phyloP scores from a whole-genome alignment of 2,113 vertebrate genomes.

The Alethe diademata region DNA sequence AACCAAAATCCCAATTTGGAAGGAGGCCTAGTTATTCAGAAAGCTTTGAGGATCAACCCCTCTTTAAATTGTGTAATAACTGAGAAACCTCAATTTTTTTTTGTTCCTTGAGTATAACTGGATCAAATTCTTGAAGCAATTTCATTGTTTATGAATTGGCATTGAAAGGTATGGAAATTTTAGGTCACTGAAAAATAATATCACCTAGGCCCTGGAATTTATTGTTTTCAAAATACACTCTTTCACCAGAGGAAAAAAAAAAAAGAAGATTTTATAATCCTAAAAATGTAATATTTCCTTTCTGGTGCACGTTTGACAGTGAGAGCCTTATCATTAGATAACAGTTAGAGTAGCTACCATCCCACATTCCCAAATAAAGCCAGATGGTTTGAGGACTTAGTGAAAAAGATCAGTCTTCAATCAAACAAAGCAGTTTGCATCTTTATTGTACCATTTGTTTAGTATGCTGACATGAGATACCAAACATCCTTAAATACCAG shows the following conservation, averaged over 20 bases:
- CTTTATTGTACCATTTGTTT: slow-evolving; percentile 74
- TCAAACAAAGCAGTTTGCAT: slow-evolving; percentile 62
- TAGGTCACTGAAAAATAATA: not conserved
- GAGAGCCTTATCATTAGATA: slow-evolving; percentile 71
- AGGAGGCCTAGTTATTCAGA: not conserved
- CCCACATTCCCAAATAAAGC: slow-evolving; percentile 66
- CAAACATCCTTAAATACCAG: slow-evolving; percentile 55
- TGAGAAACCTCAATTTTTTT: not conserved
- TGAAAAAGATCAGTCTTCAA: slow-evolving; percentile 64
- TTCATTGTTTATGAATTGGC: not conserved
- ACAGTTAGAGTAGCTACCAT: slow-evolving; percentile 64
- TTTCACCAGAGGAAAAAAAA: not conserved
- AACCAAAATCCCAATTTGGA: not conserved
- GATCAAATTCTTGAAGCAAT: not conserved
- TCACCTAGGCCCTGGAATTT: not conserved
- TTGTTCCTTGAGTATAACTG: not conserved
- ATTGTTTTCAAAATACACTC: not conserved
- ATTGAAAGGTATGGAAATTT: not conserved
- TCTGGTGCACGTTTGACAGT: slow-evolving; percentile 46
- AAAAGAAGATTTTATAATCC: not conserved
- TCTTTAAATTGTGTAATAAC: not conserved
- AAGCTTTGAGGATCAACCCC: not conserved
- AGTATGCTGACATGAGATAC: slow-evolving; percentile 50
- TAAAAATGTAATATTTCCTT: slow-evolving; percentile 49
- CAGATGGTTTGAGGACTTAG: slow-evolving; percentile 69